Evolutionary conservation across 1,140 invertebrate species (phyloP).

Genomic region (Gryllus bimaculatus): DNA sequence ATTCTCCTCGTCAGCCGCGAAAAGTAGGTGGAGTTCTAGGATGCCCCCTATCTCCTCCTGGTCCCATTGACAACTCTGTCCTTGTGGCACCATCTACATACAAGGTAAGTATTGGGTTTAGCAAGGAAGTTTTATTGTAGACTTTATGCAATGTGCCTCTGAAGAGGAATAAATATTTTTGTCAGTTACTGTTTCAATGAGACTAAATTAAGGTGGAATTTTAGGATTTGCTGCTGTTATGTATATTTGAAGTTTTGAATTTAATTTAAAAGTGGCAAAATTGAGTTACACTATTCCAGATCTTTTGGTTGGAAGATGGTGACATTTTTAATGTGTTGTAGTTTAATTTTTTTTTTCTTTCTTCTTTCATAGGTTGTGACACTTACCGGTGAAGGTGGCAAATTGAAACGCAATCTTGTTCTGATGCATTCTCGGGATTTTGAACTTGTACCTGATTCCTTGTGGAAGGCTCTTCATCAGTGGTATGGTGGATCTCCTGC

Average conservation of each 20-base stretch:
- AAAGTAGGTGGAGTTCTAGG: background rate
- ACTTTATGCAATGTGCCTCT: no score
- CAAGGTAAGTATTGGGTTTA: conserved; percentile 41
- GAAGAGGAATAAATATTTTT: no score
- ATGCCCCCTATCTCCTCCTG: conserved; percentile 36
- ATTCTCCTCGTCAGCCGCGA: conserved; percentile 27
- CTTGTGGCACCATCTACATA: conserved; percentile 49
- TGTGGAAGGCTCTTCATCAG: conserved; percentile 72
- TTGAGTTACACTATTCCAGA: no score
- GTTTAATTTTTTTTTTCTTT: no score
- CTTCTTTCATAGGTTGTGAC: conserved; percentile 29
- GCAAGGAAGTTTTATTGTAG: background rate
- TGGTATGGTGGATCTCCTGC: conserved; percentile 80
- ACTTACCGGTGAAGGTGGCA: conserved; percentile 78
- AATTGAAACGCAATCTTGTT: conserved; percentile 57
- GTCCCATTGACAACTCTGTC: conserved; percentile 66
- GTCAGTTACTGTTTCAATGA: background rate
- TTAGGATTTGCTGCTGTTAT: no score
- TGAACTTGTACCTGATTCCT: conserved; percentile 69
- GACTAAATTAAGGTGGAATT: background rate
- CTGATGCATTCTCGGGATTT: conserved; percentile 67
- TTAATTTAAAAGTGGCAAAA: no score
- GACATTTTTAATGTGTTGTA: no score
- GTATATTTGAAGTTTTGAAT: no score
- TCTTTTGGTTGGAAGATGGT: no score